These are phyloP conservation scores for Alloscopus bannaensis DNA, from an alignment of 2,888 invertebrate genomes.

Conservation along the genomic window DNA sequence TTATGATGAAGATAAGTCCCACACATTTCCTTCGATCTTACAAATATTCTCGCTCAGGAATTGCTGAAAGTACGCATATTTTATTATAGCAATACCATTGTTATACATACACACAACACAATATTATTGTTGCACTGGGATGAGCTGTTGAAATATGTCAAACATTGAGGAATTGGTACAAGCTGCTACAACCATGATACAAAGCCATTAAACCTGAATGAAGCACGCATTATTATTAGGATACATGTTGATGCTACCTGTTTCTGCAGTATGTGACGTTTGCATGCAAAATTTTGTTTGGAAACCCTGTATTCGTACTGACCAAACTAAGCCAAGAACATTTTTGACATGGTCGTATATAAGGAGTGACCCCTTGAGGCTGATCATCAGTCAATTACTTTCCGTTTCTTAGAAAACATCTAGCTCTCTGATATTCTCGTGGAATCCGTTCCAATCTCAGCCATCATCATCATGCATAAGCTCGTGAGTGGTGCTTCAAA, in stretches of 20 bases:
- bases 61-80: too few relatives aligned
- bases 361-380: constrained; percentile 28
- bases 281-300: too few relatives aligned
- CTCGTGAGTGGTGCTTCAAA: constrained; percentile 57
- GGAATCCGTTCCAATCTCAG: constrained; percentile 39
- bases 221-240: background rate
- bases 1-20: too few relatives aligned
- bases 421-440: constrained; percentile 16
- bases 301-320: background rate
- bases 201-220: background rate
- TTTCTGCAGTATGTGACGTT: background rate
- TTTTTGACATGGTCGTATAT: constrained; percentile 45
- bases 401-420: constrained; percentile 39
- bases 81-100: too few relatives aligned
- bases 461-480: constrained; percentile 61
- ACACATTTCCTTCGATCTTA: too few relatives aligned
- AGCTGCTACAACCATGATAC: constrained; percentile 28
- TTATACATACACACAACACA: too few relatives aligned
- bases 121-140: too few relatives aligned
- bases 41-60: too few relatives aligned
- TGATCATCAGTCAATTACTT: constrained; percentile 57
- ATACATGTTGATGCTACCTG: background rate
- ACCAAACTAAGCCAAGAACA: constrained; percentile 7
- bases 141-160: constrained; percentile 44
- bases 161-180: constrained; percentile 60